Base-by-base conservation (phyloP, 2,797 vertebrate species). In the Pipistrellus nathusii region DNA sequence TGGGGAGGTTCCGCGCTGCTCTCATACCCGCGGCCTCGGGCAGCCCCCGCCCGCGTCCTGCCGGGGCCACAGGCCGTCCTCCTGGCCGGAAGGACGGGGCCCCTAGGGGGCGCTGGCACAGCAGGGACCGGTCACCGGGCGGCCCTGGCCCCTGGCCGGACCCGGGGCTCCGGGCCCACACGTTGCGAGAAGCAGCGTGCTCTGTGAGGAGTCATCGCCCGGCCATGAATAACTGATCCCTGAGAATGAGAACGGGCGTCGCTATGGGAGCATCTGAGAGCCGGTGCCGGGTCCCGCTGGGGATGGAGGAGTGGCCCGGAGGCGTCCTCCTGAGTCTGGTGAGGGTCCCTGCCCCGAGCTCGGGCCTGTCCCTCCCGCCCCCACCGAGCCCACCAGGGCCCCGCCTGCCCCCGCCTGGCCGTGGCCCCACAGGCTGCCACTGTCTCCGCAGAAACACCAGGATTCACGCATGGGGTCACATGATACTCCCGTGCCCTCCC, bases 361-460 rank as follows among this genome's bases (percentile, higher is more conserved):
- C 2, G 23, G 0, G 0, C 71, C 44, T 0, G 3, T 32, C 55
- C 13, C 38, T 41, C 38, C 38, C 38, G 38, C 1, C 12, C 4
- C 15, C 51, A 13, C 2, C 15, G 6, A 8, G 15, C 6, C 2
- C 0, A 2, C 3, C 2, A 17, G 21, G 51, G 6, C 13, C 30
- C 23, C 15, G 30, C 59, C 7, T 20, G 77, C 18, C 68, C 68
- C 12, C 44, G 25, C 6, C 41, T 13, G 2, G 62, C 55, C 35
- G 38, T 6, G 38, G 38, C 38, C 7, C 32, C 32, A 2, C 12
- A 0, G 17, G 48, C 0, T 2, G 27, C 15, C 2, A 7, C 8
- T 0, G 4, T 41, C 64, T 15, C 51, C 4, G 64, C 51, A 8
- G 80, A 30, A 46, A 25, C 8, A 35, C 75, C 77, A 7, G 13